These are phyloP conservation scores for Epicauta chinensis DNA, from an alignment of 1,140 invertebrate genomes.

Conservation along the genomic window DNA sequence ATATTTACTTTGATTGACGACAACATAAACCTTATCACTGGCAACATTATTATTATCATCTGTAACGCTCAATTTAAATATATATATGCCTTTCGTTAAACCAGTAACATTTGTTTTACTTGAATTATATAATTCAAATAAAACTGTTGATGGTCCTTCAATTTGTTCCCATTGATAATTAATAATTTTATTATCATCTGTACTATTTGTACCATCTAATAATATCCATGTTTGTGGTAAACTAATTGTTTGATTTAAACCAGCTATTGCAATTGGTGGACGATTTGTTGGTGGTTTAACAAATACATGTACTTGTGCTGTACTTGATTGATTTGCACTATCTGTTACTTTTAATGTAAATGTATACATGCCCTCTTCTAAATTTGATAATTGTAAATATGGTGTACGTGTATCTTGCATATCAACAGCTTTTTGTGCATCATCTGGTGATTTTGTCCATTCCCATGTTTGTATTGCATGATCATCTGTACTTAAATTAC, in stretches of 20 bases:
- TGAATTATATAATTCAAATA: conserved; percentile 40
- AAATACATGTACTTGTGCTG: conserved; percentile 82
- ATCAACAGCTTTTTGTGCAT: conserved; percentile 82
- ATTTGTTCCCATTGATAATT: conserved; percentile 75
- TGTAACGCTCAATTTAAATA: conserved; percentile 75
- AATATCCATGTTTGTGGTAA: conserved; percentile 71
- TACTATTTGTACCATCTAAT: conserved; percentile 75
- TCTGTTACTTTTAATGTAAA: conserved; percentile 92
- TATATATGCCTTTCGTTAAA: conserved; percentile 78
- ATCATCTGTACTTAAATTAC: conserved; percentile 87
- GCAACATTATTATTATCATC: conserved; percentile 79
- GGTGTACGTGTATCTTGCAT: conserved; percentile 91
- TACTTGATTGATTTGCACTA: conserved; percentile 76
- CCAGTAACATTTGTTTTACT: conserved; percentile 67
- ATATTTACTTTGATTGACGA: conserved; percentile 88
- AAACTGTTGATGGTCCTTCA: conserved; percentile 55
- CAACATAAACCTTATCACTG: conserved; percentile 63
- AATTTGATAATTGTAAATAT: conserved; percentile 70
- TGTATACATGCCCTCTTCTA: conserved; percentile 91
- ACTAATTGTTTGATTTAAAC: conserved; percentile 57
- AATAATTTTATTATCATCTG: conserved; percentile 77
- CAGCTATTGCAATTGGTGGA: conserved; percentile 66
- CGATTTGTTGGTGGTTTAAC: conserved; percentile 85
- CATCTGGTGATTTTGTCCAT: conserved; percentile 85
- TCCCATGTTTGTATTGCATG: conserved; percentile 89